A percentile compares a stretch with the other conserved stretches of the same genome.
Evolutionary conservation across 2,113 vertebrate genomes (phyloP).

Genomic region (Chitala chitala): DNA sequence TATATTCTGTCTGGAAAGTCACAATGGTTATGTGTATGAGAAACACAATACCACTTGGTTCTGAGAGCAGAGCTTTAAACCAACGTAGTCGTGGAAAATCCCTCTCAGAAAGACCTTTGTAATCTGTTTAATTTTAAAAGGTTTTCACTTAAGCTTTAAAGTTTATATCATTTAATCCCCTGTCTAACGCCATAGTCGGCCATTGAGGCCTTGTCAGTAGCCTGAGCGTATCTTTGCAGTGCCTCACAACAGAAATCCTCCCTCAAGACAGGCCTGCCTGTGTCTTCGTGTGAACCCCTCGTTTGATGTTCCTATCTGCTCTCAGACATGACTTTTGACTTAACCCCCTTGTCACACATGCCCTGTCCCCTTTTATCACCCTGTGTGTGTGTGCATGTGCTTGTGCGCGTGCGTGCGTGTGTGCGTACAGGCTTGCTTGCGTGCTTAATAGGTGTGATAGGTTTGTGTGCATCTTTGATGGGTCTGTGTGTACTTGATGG

Average conservation of each 20-base stretch:
- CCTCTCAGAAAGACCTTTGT: slow-evolving; percentile 64
- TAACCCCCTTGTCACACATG: slow-evolving; percentile 69
- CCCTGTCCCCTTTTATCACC: slow-evolving; percentile 71
- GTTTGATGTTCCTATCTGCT: slow-evolving; percentile 73
- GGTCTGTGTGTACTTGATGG: not conserved
- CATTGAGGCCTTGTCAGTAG: slow-evolving; percentile 64
- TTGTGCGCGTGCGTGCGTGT: slow-evolving; percentile 47
- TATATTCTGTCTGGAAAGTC: slow-evolving; percentile 55
- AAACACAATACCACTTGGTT: slow-evolving; percentile 39
- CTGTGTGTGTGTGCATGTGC: slow-evolving; percentile 48
- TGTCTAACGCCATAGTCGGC: slow-evolving; percentile 57
- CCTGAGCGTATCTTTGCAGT: slow-evolving; percentile 62
- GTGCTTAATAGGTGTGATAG: slow-evolving; percentile 39
- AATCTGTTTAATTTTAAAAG: slow-evolving; percentile 73
- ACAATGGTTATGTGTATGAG: slow-evolving; percentile 61
- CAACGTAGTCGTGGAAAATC: slow-evolving; percentile 67
- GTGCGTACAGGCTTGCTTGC: slow-evolving; percentile 31
- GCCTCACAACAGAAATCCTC: slow-evolving; percentile 68
- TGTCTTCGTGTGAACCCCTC: slow-evolving; percentile 62
- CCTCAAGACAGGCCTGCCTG: slow-evolving; percentile 62
- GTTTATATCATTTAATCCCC: slow-evolving; percentile 72
- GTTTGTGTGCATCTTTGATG: not conserved
- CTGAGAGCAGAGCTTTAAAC: slow-evolving; percentile 54
- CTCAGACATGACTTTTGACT: slow-evolving; percentile 66
- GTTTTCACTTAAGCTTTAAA: slow-evolving; percentile 75